These are phyloP conservation scores for Bathynomus jamesi DNA, from an alignment of 1,140 invertebrate species.

Conservation along the genomic window DNA sequence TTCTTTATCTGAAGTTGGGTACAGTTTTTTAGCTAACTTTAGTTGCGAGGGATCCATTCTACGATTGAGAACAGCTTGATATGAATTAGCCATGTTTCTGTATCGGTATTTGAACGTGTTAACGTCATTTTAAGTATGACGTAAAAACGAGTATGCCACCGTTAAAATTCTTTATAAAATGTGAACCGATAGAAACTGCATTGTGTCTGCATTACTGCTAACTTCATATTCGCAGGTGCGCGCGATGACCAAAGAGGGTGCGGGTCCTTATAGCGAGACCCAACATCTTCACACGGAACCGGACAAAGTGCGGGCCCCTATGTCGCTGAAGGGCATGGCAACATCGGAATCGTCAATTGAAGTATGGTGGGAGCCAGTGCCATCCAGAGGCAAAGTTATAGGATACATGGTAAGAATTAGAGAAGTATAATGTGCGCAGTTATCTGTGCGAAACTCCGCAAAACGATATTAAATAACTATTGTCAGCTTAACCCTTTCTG, in stretches of 20 bases:
- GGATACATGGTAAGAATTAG: constrained; percentile 58
- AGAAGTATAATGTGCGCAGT: not conserved
- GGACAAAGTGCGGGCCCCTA: constrained; percentile 80
- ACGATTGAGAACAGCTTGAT: too few relatives aligned
- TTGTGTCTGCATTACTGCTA: too few relatives aligned
- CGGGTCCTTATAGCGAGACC: constrained; percentile 80
- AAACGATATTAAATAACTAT: not conserved
- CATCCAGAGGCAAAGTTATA: constrained; percentile 67
- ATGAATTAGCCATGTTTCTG: too few relatives aligned
- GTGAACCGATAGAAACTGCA: too few relatives aligned
- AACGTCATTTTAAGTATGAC: too few relatives aligned
- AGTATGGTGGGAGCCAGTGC: constrained; percentile 92
- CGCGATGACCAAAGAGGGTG: constrained; percentile 79
- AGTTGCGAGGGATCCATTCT: too few relatives aligned
- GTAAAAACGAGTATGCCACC: too few relatives aligned
- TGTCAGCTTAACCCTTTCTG: too few relatives aligned
- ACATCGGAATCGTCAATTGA: constrained; percentile 85
- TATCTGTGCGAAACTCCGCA: not conserved
- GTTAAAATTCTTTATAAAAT: too few relatives aligned
- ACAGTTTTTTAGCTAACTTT: too few relatives aligned
- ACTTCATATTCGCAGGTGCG: constrained; percentile 61
- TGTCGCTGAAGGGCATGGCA: constrained; percentile 81
- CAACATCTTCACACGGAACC: constrained; percentile 69
- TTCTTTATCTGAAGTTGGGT: too few relatives aligned
- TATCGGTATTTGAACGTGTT: too few relatives aligned